These are phyloP conservation scores for Anas platyrhynchos DNA, from an alignment of 2,113 vertebrate genomes.

Conservation along the genomic window DNA sequence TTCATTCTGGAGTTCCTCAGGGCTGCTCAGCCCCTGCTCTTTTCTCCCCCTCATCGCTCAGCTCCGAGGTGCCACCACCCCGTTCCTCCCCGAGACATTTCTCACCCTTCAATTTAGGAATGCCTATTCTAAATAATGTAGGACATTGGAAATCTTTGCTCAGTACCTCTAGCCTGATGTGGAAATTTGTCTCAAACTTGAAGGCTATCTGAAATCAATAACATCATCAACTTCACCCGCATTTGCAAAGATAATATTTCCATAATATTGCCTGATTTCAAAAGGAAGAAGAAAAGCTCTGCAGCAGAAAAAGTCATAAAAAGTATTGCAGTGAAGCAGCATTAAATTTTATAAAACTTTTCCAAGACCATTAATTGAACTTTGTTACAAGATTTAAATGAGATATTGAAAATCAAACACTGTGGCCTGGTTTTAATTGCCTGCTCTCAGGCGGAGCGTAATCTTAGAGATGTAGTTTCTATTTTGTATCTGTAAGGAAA, in stretches of 20 bases:
- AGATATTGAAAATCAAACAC: constrained; percentile 60
- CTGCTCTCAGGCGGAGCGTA: neutral
- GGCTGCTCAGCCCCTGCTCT: fast-evolving
- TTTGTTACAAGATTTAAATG: constrained; percentile 40
- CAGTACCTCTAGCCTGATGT: neutral
- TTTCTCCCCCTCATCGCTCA: fast-evolving
- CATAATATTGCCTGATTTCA: neutral
- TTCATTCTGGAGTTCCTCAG: fast-evolving
- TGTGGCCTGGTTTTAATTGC: neutral
- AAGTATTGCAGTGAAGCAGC: neutral
- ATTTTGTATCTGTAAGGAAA: neutral
- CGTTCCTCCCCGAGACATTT: neutral
- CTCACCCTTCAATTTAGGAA: neutral
- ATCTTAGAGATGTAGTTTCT: neutral
- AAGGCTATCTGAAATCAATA: constrained; percentile 50
- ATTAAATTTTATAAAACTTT: constrained; percentile 18
- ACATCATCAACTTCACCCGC: neutral
- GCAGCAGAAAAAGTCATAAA: neutral
- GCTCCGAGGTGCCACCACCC: neutral
- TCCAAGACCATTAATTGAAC: constrained; percentile 23
- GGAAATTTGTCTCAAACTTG: constrained; percentile 3
- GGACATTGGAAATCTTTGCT: constrained; percentile 44
- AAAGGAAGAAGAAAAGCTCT: neutral
- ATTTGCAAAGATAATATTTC: constrained; percentile 51
- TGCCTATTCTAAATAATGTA: neutral